These are phyloP conservation scores for Dryobotodes eremita DNA, from an alignment of 2,888 invertebrate species.

Conservation along the genomic window DNA sequence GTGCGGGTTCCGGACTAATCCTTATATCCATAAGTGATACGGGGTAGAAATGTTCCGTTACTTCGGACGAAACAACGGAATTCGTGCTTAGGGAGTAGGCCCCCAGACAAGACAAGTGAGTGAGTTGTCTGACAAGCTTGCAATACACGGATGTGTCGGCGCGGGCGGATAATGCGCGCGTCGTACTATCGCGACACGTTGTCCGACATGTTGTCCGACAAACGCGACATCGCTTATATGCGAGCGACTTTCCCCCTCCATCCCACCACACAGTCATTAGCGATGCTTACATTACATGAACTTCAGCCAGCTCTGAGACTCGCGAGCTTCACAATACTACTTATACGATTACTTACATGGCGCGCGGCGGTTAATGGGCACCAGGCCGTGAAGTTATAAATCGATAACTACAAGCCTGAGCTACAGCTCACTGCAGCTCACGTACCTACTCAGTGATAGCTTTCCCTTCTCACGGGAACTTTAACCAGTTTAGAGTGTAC, in stretches of 20 bases:
- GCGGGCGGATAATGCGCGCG: conserved; percentile 32
- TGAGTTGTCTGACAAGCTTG: background rate
- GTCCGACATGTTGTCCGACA: conserved; percentile 62
- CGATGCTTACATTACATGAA: background rate
- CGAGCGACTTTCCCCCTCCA: background rate
- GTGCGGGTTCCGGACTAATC: too few relatives aligned
- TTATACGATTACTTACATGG: conserved; percentile 9
- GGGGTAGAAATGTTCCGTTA: too few relatives aligned
- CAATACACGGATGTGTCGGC: conserved; percentile 2
- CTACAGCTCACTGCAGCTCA: background rate
- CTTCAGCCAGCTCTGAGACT: background rate
- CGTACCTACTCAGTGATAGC: conserved; percentile 9
- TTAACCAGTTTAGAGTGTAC: conserved; percentile 31
- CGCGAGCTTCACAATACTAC: conserved; percentile 1
- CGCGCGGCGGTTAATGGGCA: conserved; percentile 18
- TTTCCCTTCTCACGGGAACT: conserved; percentile 8
- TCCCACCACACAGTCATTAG: background rate
- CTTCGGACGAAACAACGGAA: too few relatives aligned
- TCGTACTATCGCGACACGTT: conserved; percentile 53
- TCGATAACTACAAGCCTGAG: background rate
- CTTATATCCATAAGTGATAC: too few relatives aligned
- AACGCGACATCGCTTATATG: conserved; percentile 48
- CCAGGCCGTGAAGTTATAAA: conserved; percentile 16
- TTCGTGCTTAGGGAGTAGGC: too few relatives aligned
- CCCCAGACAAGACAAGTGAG: background rate